Evolutionary conservation across 2,888 invertebrate species (phyloP).

Genomic region (Heteromyza rotundicornis): DNA sequence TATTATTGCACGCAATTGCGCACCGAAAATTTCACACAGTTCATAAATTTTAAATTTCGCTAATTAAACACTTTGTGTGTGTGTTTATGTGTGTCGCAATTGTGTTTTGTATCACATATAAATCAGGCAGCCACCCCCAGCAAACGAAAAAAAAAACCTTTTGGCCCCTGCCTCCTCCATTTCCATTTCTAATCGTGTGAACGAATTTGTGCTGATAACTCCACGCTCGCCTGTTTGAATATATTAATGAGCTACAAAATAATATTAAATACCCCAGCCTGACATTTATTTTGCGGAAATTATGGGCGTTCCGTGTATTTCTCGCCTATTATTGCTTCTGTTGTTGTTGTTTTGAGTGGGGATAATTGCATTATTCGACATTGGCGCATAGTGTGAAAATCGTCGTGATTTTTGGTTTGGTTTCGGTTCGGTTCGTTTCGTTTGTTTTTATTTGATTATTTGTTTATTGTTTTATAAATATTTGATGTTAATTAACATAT

Average conservation of each 20-base stretch:
- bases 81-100: not conserved
- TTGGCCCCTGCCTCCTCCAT: not conserved
- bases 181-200: not conserved
- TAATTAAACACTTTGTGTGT: not conserved
- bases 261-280: not conserved
- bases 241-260: not conserved
- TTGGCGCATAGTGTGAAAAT: not conserved
- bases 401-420: not conserved
- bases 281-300: constrained; percentile 1
- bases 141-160: no score
- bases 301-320: constrained; percentile 21
- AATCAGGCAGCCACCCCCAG: not conserved
- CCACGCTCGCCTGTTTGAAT: not conserved
- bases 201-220: not conserved
- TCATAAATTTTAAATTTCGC: not conserved
- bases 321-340: constrained; percentile 13
- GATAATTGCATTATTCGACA: not conserved
- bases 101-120: not conserved
- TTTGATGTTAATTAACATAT: constrained; percentile 15
- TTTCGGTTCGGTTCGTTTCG: not conserved
- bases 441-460: not conserved
- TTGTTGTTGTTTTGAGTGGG: constrained; percentile 3
- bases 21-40: no score
- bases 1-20: no score
- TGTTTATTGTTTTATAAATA: constrained; percentile 2